Evolutionary conservation across 2,888 invertebrate species (phyloP), one percentile per base, ranked within the genome.

Genomic region (Lasioglossum marginatum): DNA sequence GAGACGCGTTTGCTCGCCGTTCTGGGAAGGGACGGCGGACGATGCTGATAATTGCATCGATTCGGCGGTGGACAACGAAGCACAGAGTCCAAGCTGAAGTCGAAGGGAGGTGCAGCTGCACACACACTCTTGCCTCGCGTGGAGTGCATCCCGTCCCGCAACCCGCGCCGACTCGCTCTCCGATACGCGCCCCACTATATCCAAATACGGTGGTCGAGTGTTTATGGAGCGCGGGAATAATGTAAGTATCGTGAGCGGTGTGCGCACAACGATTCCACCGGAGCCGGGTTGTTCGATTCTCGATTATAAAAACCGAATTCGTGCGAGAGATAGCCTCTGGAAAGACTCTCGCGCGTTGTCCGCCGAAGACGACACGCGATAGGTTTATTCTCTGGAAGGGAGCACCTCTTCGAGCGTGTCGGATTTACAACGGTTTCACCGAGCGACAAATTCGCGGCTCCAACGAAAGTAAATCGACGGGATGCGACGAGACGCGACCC

Each of bases 211-310:
- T 66, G 43, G 31, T 68, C 74, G 76, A 73, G 79, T 84, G 88
- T 89, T 89, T 88, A 89, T 83, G 90, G 90, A 86, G 87, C 88
- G 83, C 77, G 83, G 80, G 86, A 87, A 90, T 90, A 90, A 90
- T 78, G 82, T 80, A 73, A 48, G 79, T 73, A 77, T 87, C 71
- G 85, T 73, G 43, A 43, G 3, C 79, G 31, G 63, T 63, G 63
- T 31, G 34, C 71, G 75, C 74, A 76, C 77, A 70, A 40, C 70
- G 40, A 40, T 70, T 70, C 68, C 68, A 8, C 68, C 68, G 68
- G 68, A 68, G 34, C 37, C 34, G 68, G 37, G 68, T 37, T 68
- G 68, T 37, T 34, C 23, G 68, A 68, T 37, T 68, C 37, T 23
- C 68, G 68, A 68, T 68, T 37, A 37, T 37, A 37, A 68, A 37